Conservation (phyloP, 2,113 vertebrate genomes). For the Psilopogon haemacephalus region DNA sequence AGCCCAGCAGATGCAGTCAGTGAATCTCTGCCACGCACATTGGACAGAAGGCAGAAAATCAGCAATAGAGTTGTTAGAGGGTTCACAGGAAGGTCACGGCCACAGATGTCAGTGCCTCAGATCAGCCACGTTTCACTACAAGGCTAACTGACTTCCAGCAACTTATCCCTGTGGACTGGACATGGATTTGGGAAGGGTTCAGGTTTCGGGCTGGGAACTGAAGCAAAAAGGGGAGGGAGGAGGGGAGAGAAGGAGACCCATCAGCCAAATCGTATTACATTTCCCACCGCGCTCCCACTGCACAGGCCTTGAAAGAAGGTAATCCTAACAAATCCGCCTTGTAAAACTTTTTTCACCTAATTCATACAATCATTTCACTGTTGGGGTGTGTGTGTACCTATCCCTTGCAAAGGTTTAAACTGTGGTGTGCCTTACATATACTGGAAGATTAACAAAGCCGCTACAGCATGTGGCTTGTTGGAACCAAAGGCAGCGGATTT, state of each 20-base stretch:
- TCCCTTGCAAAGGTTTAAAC: not conserved
- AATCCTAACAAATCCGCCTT: not conserved
- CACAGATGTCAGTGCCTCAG: slow-evolving; percentile 9
- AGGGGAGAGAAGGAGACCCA: not conserved
- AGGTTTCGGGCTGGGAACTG: not conserved
- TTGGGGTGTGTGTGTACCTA: not conserved
- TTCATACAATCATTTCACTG: slow-evolving; percentile 29
- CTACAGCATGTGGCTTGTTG: not conserved
- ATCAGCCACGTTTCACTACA: slow-evolving; percentile 16
- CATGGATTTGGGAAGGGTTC: not conserved
- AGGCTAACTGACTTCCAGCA: not conserved
- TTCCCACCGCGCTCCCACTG: slow-evolving; percentile 20
- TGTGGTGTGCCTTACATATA: not conserved
- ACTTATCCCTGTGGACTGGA: not conserved
- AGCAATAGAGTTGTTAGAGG: not conserved
- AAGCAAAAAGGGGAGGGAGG: not conserved
- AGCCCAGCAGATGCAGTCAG: not conserved
- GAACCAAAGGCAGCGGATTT: slow-evolving; percentile 45
- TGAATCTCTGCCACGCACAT: not conserved
- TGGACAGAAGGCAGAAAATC: not conserved
- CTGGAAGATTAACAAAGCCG: slow-evolving; percentile 34
- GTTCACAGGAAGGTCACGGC: slow-evolving; percentile 57
- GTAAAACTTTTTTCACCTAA: not conserved
- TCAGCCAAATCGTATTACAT: slow-evolving; percentile 18
- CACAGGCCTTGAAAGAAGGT: not conserved